phyloP scores from a whole-genome alignment of 2,113 vertebrate species.

The Paradoxurus hermaphroditus region DNA sequence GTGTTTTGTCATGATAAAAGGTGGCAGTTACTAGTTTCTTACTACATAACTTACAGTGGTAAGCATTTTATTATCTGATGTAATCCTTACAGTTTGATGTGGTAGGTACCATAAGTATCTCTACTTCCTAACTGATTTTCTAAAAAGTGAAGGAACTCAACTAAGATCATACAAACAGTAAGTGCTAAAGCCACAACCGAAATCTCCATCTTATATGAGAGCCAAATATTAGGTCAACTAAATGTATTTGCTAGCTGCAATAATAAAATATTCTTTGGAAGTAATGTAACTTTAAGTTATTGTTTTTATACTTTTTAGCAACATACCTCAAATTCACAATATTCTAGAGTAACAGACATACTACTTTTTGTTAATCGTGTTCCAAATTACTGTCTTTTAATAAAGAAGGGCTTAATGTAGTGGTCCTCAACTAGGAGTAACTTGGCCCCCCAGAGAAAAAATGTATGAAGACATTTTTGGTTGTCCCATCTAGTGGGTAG shows the following conservation, averaged over 20 bases:
- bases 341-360: not conserved
- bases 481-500: not conserved
- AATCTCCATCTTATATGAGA: not conserved
- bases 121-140: not conserved
- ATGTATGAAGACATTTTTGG: not conserved
- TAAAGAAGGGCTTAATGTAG: not conserved
- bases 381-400: not conserved
- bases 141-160: not conserved
- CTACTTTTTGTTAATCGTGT: not conserved
- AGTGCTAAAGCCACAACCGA: not conserved
- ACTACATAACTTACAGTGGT: not conserved
- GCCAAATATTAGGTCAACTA: not conserved
- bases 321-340: not conserved
- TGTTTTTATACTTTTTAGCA: not conserved
- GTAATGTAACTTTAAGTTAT: not conserved
- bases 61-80: not conserved
- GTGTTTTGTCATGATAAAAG: constrained; percentile 16
- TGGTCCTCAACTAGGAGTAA: not conserved
- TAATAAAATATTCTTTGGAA: not conserved
- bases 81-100: not conserved
- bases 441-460: not conserved
- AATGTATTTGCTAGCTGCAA: not conserved
- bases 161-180: not conserved
- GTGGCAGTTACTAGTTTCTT: not conserved
- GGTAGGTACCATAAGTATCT: not conserved